Percentiles rank a stretch among this genome's conserved stretches.
These are phyloP conservation scores for Apostichopus parvimensis DNA, from an alignment of 35 echinoderm and acorn worm species.

Conservation along the genomic window DNA sequence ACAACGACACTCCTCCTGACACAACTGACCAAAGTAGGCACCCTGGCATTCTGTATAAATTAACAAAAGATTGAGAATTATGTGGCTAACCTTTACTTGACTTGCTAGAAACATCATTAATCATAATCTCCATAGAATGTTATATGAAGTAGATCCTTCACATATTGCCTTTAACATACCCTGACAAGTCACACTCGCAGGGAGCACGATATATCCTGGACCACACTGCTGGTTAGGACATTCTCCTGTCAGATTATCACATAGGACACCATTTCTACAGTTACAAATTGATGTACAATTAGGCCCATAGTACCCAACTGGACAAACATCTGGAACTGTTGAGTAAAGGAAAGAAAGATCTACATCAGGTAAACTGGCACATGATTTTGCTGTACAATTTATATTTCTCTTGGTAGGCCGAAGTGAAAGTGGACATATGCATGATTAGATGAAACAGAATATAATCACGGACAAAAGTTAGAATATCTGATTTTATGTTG, in stretches of 20 bases:
- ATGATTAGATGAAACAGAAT: too few species aligned
- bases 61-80: not conserved
- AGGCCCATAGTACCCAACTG: not conserved
- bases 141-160: not conserved
- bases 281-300: not conserved
- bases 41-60: not conserved
- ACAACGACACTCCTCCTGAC: conserved; percentile 3
- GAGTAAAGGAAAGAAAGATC: too few species aligned
- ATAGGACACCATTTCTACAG: not conserved
- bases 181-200: not conserved
- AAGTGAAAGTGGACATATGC: too few species aligned
- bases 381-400: too few species aligned
- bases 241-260: not conserved
- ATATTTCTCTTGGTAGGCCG: too few species aligned
- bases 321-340: not conserved
- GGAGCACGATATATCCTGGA: not conserved
- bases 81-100: not conserved
- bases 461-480: too few species aligned
- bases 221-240: not conserved
- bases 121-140: not conserved
- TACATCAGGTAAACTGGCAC: too few species aligned
- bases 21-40: not conserved
- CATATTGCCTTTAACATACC: not conserved
- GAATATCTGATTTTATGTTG: too few species aligned
- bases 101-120: too few species aligned